Conservation (phyloP, 2,888 invertebrate species). For the Steinernema hermaphroditum region DNA sequence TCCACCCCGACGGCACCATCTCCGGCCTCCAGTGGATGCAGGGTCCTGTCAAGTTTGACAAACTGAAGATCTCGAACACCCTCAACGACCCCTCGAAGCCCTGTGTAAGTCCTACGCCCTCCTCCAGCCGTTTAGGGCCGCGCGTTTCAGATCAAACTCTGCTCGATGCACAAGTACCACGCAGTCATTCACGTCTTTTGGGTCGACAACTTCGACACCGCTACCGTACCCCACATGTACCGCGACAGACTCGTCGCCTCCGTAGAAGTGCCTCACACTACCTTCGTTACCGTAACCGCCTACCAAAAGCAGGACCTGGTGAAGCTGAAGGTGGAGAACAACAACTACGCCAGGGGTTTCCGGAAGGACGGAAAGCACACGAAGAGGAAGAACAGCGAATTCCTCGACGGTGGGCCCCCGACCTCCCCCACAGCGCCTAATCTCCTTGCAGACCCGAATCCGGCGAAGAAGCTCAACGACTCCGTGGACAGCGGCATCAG, state of each 20-base stretch:
- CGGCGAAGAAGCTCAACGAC: not conserved
- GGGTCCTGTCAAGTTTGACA: constrained; percentile 7
- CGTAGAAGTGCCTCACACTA: not conserved
- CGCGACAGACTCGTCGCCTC: not conserved
- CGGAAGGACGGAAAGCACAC: constrained; percentile 21
- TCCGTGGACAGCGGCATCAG: constrained; percentile 7
- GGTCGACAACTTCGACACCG: not conserved
- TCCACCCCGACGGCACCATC: not conserved
- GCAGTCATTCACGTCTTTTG: not conserved
- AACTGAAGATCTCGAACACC: constrained; percentile 10
- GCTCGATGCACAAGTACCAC: constrained; percentile 29
- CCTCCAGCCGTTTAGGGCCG: not conserved
- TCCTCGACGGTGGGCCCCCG: not conserved
- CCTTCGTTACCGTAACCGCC: constrained; percentile 18
- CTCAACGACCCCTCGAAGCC: not conserved
- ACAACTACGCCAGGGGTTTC: constrained; percentile 20
- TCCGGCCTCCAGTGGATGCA: not conserved
- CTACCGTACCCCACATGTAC: too few relatives aligned
- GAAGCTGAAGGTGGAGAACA: not conserved
- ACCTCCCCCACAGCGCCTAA: not conserved
- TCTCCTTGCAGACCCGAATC: not conserved
- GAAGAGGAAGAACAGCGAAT: constrained; percentile 16
- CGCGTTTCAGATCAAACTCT: constrained; percentile 13
- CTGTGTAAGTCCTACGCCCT: not conserved
- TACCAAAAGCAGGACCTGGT: not conserved